Evolutionary conservation across 2,888 invertebrate genomes (phyloP).

Genomic region (Venusia cambrica): DNA sequence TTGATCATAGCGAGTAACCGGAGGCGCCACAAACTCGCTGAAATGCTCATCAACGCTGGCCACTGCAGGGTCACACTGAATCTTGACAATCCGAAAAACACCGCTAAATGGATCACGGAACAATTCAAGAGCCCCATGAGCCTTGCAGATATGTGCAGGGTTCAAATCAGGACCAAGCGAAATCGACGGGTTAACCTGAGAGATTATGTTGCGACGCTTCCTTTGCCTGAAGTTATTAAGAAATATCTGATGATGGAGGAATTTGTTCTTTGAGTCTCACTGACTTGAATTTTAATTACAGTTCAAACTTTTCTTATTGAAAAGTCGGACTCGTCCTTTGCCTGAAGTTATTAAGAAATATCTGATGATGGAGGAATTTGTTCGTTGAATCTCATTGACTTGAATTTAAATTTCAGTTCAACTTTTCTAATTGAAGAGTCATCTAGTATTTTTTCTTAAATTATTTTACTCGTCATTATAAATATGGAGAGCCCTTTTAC

Average conservation of each 20-base stretch:
- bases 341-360: slow-evolving; percentile 79
- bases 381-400: too few relatives aligned
- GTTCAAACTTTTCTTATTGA: too few relatives aligned
- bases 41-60: slow-evolving; percentile 66
- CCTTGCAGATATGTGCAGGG: slow-evolving; percentile 80
- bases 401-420: too few relatives aligned
- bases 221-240: slow-evolving; percentile 79
- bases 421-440: too few relatives aligned
- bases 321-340: slow-evolving; percentile 75
- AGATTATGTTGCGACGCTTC: slow-evolving; percentile 58
- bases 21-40: slow-evolving; percentile 47
- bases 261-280: too few relatives aligned
- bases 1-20: slow-evolving; percentile 75
- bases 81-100: slow-evolving; percentile 26
- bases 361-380: slow-evolving; percentile 79
- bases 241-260: slow-evolving; percentile 81
- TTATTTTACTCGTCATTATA: too few relatives aligned
- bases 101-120: slow-evolving; percentile 59
- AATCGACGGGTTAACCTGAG: slow-evolving; percentile 53
- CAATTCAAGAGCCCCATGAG: slow-evolving; percentile 71
- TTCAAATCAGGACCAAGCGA: slow-evolving; percentile 66
- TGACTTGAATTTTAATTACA: too few relatives aligned
- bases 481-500: too few relatives aligned
- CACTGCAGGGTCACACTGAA: slow-evolving; percentile 36
- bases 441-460: slow-evolving; percentile 76